A percentile compares a stretch with the other conserved stretches of the same genome.
phyloP scores from a whole-genome alignment of 2,888 invertebrate genomes.

The Cataglyphis altisquamis region DNA sequence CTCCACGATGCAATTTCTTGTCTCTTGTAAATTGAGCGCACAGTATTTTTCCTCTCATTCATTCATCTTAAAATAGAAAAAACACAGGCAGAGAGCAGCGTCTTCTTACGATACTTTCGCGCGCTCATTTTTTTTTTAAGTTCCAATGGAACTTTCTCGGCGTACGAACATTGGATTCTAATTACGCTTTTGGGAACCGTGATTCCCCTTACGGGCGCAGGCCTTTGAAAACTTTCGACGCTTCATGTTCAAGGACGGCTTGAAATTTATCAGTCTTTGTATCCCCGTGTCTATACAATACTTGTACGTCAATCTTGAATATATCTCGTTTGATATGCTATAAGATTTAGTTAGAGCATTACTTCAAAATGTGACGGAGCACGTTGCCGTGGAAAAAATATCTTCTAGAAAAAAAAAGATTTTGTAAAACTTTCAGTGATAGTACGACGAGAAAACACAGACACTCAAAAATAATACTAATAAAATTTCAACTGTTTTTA shows the following conservation, averaged over 20 bases:
- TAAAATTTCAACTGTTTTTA: constrained; percentile 26
- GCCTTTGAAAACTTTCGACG: constrained; percentile 45
- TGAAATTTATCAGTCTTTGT: constrained; percentile 20
- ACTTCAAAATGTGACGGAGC: neutral
- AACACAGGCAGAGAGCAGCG: neutral
- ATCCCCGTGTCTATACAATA: neutral
- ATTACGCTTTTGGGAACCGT: constrained; percentile 31
- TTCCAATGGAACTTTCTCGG: constrained; percentile 43
- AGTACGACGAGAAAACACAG: neutral
- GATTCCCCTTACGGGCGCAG: constrained; percentile 15
- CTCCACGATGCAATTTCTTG: neutral
- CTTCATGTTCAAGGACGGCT: constrained; percentile 34
- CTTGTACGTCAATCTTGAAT: neutral
- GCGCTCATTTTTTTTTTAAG: constrained; percentile 12
- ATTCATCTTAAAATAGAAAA: constrained; percentile 52
- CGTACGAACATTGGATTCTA: constrained; percentile 41
- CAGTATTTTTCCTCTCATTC: constrained; percentile 29
- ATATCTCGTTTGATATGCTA: neutral
- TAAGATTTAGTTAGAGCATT: neutral
- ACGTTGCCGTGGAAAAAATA: neutral
- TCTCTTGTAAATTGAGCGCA: neutral
- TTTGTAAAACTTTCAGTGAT: neutral
- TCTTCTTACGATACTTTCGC: constrained; percentile 17
- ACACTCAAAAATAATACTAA: neutral
- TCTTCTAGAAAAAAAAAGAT: neutral